These are phyloP conservation scores for Scomber japonicus DNA, from an alignment of 2,113 vertebrate species.

Conservation along the genomic window DNA sequence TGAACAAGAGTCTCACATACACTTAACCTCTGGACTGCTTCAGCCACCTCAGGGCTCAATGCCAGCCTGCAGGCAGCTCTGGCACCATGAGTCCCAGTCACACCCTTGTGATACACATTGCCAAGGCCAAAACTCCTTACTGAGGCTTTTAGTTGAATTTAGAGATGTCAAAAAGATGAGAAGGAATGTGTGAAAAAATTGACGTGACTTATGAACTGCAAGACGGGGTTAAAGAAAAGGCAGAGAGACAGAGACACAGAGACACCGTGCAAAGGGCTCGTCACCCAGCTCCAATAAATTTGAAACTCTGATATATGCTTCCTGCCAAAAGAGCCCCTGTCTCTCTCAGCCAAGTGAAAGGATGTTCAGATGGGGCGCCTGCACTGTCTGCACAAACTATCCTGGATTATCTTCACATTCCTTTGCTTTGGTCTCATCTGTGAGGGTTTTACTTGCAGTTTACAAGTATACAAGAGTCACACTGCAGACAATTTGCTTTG, in stretches of 20 bases:
- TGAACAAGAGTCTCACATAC: conserved; percentile 32
- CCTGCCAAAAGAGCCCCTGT: conserved; percentile 40
- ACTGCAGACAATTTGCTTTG: background rate
- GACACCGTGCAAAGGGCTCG: background rate
- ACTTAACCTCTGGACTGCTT: conserved; percentile 37
- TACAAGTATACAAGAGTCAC: background rate
- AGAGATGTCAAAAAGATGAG: conserved; percentile 18
- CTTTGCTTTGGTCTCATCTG: conserved; percentile 58
- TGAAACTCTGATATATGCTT: conserved; percentile 49
- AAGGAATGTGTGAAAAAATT: conserved; percentile 18
- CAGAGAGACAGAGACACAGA: conserved; percentile 10
- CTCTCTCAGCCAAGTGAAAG: conserved; percentile 32
- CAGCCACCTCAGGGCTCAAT: conserved; percentile 19
- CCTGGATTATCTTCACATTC: conserved; percentile 75
- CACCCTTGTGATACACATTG: conserved; percentile 44
- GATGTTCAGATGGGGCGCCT: conserved; percentile 63
- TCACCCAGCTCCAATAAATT: conserved; percentile 38
- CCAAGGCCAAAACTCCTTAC: conserved; percentile 33
- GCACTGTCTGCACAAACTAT: conserved; percentile 65
- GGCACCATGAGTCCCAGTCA: conserved; percentile 63
- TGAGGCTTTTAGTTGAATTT: conserved; percentile 21
- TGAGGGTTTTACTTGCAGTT: conserved; percentile 33
- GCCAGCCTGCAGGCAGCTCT: conserved; percentile 44
- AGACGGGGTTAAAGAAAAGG: conserved; percentile 1
- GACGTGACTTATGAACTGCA: background rate